A percentile compares a stretch with the other conserved stretches of the same genome.
These are phyloP conservation scores for Sebastes flavidus DNA, from an alignment of 2,797 vertebrate genomes.

Conservation along the genomic window DNA sequence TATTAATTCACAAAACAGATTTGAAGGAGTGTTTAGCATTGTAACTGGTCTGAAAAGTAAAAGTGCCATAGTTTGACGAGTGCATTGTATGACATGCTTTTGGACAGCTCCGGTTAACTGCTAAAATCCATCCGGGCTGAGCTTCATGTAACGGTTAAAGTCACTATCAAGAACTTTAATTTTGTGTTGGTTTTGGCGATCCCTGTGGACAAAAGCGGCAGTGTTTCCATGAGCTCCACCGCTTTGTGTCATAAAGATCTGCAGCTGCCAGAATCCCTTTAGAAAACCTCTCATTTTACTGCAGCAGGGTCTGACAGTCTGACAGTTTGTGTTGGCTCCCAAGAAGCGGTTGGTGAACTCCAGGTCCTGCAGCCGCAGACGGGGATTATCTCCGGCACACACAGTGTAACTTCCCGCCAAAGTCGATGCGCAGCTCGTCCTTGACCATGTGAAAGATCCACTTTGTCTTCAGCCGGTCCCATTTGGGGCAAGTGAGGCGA, in stretches of 20 bases:
- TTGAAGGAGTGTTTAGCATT: neutral
- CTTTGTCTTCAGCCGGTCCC: neutral
- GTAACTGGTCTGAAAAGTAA: neutral
- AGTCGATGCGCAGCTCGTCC: neutral
- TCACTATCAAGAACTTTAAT: no score
- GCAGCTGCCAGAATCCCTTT: neutral
- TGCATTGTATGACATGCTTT: neutral
- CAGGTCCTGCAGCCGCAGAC: no score
- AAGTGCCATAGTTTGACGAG: neutral
- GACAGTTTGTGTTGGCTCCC: no score
- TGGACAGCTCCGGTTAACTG: neutral
- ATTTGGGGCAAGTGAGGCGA: no score
- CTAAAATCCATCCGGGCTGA: neutral
- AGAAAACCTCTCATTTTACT: neutral
- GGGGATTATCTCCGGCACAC: neutral
- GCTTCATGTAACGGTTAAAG: neutral
- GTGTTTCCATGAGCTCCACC: neutral
- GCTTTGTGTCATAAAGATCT: neutral
- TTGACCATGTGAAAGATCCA: neutral
- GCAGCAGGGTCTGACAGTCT: neutral
- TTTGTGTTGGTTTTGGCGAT: no score
- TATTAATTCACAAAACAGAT: conserved; percentile 17
- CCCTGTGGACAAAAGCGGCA: no score
- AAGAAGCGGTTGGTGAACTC: no score
- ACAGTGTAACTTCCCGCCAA: neutral